Evolutionary conservation across 2,797 vertebrate genomes (phyloP).

Genomic region (Enteromius afrohamiltoni): DNA sequence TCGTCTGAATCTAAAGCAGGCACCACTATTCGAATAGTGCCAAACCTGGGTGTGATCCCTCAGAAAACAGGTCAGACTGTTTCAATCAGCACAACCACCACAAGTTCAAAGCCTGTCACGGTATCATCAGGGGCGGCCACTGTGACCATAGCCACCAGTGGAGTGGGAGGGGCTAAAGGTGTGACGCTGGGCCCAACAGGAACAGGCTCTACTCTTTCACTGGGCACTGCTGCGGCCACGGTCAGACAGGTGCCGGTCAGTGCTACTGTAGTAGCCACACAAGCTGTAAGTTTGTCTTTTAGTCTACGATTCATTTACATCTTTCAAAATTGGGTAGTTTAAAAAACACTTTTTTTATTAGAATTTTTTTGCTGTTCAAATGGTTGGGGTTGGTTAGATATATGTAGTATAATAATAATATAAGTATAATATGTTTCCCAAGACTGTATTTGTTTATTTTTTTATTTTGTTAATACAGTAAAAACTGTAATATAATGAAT

Average conservation of each 20-base stretch:
- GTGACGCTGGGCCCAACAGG: constrained; percentile 82
- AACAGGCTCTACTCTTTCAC: constrained; percentile 80
- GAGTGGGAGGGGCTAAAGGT: constrained; percentile 83
- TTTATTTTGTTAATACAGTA: neutral
- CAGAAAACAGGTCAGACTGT: constrained; percentile 91
- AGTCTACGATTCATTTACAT: neutral
- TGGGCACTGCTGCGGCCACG: constrained; percentile 83
- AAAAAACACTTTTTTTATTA: neutral
- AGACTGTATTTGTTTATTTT: neutral
- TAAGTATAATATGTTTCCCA: neutral
- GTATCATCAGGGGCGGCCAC: constrained; percentile 77
- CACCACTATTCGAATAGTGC: constrained; percentile 93
- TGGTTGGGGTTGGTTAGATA: neutral
- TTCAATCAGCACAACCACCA: constrained; percentile 82
- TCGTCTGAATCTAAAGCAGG: constrained; percentile 86
- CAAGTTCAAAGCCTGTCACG: constrained; percentile 72
- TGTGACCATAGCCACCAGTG: constrained; percentile 85
- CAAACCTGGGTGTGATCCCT: constrained; percentile 91
- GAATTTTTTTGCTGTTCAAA: neutral
- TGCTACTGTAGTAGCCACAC: constrained; percentile 88
- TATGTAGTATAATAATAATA: too few relatives aligned
- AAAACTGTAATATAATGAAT: neutral
- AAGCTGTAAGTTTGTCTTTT: constrained; percentile 81
- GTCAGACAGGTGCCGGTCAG: constrained; percentile 90
- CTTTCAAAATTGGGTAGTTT: neutral